These are phyloP conservation scores for Hemicentrotus pulcherrimus DNA, from an alignment of 35 echinoderm and acorn worm genomes.

Conservation along the genomic window DNA sequence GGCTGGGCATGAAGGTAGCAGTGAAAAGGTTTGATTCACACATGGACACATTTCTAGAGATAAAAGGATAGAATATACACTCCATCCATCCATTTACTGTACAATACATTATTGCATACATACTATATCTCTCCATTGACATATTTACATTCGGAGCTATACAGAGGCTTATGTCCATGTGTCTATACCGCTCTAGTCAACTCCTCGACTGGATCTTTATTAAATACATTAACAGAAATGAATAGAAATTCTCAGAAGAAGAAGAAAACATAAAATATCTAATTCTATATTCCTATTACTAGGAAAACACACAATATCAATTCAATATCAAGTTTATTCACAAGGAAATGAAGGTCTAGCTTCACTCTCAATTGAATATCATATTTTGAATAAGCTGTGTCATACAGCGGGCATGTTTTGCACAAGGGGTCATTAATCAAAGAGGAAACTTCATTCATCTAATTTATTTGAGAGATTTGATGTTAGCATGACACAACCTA, in stretches of 20 bases:
- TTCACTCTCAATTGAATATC: background rate
- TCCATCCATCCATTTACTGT: conserved; percentile 9
- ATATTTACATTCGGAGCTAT: conserved; percentile 45
- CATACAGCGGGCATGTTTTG: background rate
- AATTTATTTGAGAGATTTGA: background rate
- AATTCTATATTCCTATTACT: background rate
- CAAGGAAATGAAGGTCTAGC: background rate
- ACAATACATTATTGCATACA: conserved; percentile 53
- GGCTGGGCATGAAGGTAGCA: background rate
- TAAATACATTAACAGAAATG: background rate
- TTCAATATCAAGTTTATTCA: background rate
- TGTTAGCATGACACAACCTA: background rate
- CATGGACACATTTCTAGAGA: background rate
- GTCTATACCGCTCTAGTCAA: background rate
- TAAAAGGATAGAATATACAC: conserved; percentile 3
- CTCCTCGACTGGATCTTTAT: background rate
- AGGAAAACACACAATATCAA: background rate
- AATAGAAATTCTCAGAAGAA: background rate
- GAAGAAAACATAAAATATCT: conserved; percentile 3
- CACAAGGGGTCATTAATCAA: background rate
- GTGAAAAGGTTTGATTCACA: background rate
- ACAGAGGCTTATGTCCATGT: conserved; percentile 11
- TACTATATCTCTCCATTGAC: conserved; percentile 44
- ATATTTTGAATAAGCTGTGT: background rate
- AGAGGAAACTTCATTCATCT: background rate